phyloP scores from a whole-genome alignment of 1,140 invertebrate species.

The Heliconius congener region DNA sequence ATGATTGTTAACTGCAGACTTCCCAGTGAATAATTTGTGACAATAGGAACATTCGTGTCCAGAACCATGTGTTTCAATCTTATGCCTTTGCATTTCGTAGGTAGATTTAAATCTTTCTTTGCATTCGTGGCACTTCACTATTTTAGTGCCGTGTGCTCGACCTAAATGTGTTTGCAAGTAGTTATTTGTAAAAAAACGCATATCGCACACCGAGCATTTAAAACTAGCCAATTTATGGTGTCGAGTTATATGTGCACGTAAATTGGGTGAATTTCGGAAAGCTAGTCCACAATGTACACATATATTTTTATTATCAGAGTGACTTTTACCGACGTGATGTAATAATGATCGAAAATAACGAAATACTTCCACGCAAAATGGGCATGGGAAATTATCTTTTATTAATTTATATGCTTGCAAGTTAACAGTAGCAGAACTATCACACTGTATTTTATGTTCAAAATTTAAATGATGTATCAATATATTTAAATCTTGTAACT shows the following conservation, averaged over 20 bases:
- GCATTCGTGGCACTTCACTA: conserved; percentile 64
- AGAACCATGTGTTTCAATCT: conserved; percentile 59
- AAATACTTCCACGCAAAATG: conserved; percentile 52
- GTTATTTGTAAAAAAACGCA: conserved; percentile 59
- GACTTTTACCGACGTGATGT: conserved; percentile 58
- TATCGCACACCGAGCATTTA: conserved; percentile 57
- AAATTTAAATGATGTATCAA: conserved; percentile 60
- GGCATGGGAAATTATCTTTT: conserved; percentile 66
- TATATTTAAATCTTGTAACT: conserved; percentile 50
- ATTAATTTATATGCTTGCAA: conserved; percentile 59
- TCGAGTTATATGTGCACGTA: conserved; percentile 59
- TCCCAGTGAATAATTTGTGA: conserved; percentile 66
- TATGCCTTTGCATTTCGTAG: conserved; percentile 67
- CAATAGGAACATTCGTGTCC: conserved; percentile 67
- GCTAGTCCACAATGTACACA: conserved; percentile 65
- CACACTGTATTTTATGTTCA: conserved; percentile 60
- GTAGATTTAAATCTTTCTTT: conserved; percentile 60
- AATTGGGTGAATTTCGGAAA: conserved; percentile 58
- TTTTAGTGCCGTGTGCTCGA: conserved; percentile 56
- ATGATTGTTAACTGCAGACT: conserved; percentile 69
- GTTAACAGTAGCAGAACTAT: conserved; percentile 49
- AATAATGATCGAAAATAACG: conserved; percentile 61
- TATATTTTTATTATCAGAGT: conserved; percentile 63
- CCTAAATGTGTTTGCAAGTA: conserved; percentile 63
- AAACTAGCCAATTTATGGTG: conserved; percentile 51